Evolutionary conservation across 2,113 vertebrate genomes (phyloP), one percentile per base, ranked within the genome.

Genomic region (Parus major): DNA sequence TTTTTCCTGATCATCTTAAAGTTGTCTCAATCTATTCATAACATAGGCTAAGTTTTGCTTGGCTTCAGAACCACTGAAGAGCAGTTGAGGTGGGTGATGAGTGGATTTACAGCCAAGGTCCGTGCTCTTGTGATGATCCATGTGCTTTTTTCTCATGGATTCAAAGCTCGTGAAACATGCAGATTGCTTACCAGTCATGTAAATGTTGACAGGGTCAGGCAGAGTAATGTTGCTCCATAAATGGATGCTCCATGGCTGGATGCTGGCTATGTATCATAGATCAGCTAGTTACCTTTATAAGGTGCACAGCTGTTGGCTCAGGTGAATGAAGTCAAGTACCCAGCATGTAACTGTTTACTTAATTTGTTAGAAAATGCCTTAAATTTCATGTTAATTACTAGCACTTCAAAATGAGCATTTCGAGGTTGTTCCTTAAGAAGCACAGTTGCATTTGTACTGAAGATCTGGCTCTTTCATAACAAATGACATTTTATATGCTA

Each of bases 241-340:
- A 53, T 88, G 91, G 94, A 95, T 68, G 87, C 82, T 95, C 27
- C 70, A 21, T 78, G 78, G 63, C 20, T 72, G 82, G 94, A 93
- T 83, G 91, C 89, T 86, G 50, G 92, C 94, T 93, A 92, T 88
- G 92, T 93, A 86, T 90, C 69, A 79, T 96, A 97, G 72, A 90
- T 95, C 93, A 96, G 93, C 72, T 68, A n/a, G 72, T 94, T 92
- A 71, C 93, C 95, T 96, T 97, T 91, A 96, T 97, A 97, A 95
- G 96, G 94, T 94, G 88, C 80, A n/a, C 69, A 80, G 95, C 92
- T 96, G 68, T 93, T 83, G 94, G 95, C 95, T 96, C 95, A 96
- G 96, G 93, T 95, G 87, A 93, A 88, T 73, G 87, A 94, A 91
- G 93, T 95, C 36, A 11, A 72, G 50, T 90, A 93, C 71, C 79